phyloP scores from a whole-genome alignment of 2,113 vertebrate species.

The Sylvia atricapilla region DNA sequence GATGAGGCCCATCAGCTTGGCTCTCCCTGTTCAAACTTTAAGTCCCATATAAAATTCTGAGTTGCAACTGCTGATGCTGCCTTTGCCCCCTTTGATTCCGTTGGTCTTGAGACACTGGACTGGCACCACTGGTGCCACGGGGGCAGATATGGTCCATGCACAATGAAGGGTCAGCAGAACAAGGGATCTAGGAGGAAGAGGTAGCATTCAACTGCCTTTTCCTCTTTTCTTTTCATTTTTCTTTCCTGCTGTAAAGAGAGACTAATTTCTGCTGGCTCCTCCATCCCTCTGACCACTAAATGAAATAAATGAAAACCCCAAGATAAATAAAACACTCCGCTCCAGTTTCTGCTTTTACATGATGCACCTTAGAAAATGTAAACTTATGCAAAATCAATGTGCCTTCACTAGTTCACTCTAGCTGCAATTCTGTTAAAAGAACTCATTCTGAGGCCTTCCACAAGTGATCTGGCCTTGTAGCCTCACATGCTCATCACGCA shows the following conservation, averaged over 20 bases:
- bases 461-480: background rate
- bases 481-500: background rate
- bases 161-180: background rate
- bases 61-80: background rate
- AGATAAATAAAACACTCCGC: background rate
- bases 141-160: background rate
- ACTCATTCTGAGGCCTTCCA: background rate
- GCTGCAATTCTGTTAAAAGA: background rate
- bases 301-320: background rate
- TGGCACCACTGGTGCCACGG: background rate
- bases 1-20: background rate
- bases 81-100: background rate
- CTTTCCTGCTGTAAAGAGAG: background rate
- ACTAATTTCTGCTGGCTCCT: background rate
- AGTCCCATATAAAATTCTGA: background rate
- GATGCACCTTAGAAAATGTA: background rate
- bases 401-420: background rate
- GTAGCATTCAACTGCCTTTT: background rate
- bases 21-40: background rate
- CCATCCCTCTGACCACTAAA: background rate
- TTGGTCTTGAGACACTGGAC: background rate
- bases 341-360: background rate
- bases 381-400: background rate
- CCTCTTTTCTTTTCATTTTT: background rate
- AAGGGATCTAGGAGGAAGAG: background rate